phyloP scores from a whole-genome alignment of 2,113 vertebrate genomes.

The Etheostoma spectabile region DNA sequence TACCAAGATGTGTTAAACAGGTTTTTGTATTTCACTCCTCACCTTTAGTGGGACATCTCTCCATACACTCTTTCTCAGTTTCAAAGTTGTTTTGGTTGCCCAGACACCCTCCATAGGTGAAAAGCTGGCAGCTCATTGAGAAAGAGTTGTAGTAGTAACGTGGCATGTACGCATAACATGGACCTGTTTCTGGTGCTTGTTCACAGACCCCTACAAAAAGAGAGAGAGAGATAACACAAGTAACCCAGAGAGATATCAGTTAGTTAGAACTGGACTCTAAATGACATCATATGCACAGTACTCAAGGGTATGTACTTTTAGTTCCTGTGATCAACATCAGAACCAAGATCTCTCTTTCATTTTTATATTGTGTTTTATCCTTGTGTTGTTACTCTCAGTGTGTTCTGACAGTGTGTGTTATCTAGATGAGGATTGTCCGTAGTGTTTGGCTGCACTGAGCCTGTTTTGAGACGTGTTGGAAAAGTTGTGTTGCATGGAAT shows the following conservation, averaged over 20 bases:
- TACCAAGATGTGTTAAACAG: not conserved
- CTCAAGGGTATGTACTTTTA: too few relatives aligned
- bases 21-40: slow-evolving; percentile 33
- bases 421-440: too few relatives aligned
- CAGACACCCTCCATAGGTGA: slow-evolving; percentile 87
- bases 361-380: too few relatives aligned
- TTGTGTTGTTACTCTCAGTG: too few relatives aligned
- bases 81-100: slow-evolving; percentile 90
- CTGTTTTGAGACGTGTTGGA: too few relatives aligned
- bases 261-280: not conserved
- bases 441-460: too few relatives aligned
- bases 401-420: too few relatives aligned
- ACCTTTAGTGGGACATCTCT: slow-evolving; percentile 89
- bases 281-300: too few relatives aligned
- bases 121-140: slow-evolving; percentile 87
- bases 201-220: not conserved
- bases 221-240: not conserved
- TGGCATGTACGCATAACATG: too few relatives aligned
- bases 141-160: slow-evolving; percentile 87
- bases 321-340: too few relatives aligned
- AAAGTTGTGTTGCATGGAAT: too few relatives aligned
- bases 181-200: not conserved
- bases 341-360: too few relatives aligned
- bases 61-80: slow-evolving; percentile 86
- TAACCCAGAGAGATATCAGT: not conserved